These are phyloP conservation scores for Steinernema feltiae DNA, from an alignment of 1,140 invertebrate genomes.

Conservation along the genomic window DNA sequence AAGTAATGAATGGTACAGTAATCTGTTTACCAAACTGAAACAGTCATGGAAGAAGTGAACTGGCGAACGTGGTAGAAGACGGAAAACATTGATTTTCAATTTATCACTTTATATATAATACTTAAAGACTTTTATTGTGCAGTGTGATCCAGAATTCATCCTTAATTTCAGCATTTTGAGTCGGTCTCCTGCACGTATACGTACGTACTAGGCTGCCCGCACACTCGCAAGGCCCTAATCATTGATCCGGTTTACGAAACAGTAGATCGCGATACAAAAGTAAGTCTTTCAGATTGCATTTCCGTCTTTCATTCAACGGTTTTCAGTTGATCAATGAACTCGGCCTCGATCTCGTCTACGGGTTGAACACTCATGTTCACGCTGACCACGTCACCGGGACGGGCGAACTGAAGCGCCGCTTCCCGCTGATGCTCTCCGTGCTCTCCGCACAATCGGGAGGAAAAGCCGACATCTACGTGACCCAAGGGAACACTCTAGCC, in stretches of 20 bases:
- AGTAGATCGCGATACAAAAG: slow-evolving; percentile 60
- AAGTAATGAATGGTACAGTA: too few species aligned
- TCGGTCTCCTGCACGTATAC: slow-evolving; percentile 84
- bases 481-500: slow-evolving; percentile 67
- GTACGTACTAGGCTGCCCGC: slow-evolving; percentile 80
- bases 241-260: slow-evolving; percentile 91
- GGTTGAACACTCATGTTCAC: slow-evolving; percentile 94
- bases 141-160: too few species aligned
- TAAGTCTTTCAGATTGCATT: slow-evolving; percentile 22
- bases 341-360: slow-evolving; percentile 77
- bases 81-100: too few species aligned
- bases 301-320: not conserved
- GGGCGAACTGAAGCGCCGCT: slow-evolving; percentile 73
- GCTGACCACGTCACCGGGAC: slow-evolving; percentile 97
- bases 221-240: slow-evolving; percentile 73
- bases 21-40: too few species aligned
- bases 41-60: too few species aligned
- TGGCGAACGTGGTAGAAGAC: too few species aligned
- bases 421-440: slow-evolving; percentile 73
- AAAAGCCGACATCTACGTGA: slow-evolving; percentile 73
- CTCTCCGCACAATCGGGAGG: slow-evolving; percentile 78
- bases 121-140: too few species aligned
- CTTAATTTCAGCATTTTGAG: slow-evolving; percentile 81
- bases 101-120: too few species aligned
- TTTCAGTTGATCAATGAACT: slow-evolving; percentile 72